Evolutionary conservation across 2,797 vertebrate species (phyloP), one percentile per base, ranked within the genome.

Genomic region (Diplodus puntazzo): DNA sequence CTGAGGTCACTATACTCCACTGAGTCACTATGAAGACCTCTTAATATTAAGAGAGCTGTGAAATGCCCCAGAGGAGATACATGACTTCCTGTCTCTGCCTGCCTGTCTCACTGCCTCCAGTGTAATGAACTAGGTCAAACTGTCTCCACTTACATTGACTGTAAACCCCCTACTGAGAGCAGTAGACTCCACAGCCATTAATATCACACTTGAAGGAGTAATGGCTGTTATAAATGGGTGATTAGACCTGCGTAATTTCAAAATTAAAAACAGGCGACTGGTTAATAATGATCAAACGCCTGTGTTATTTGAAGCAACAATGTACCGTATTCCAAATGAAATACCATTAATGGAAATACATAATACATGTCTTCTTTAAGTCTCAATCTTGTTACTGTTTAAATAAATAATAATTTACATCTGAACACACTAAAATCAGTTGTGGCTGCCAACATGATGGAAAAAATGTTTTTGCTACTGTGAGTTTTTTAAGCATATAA

Each of bases 41-140:
- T 75, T 81, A 79, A 83, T 74, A 84, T 83, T 82, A 60, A 83
- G 77, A 66, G 81, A 80, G 58, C 59, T 27, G 69, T 68, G 84
- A 79, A 84, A 76, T 59, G 73, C 73, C 84, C 83, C 83, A 75
- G 59, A 88, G 81, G 84, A 92, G 80, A 71, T 50, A 20, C 64
- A 53, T 18, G 72, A 52, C 82, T 84, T 77, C 82, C 81, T 85
- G 86, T 80, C 76, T 84, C 71, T 78, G 30, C 50, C 81, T 64
- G 73, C 53, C 69, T 84, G 77, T 85, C 87, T 87, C 83, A 59
- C 79, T 69, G 81, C 79, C 83, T 83, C 69, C 72, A 78, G 54
- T 84, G 70, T 73, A 45, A 86, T 73, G 81, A 93, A 92, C 82
- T 89, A 73, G 90, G 88, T 92, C 90, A 93, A 90, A 90, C 85